phyloP scores from a whole-genome alignment of 2,113 vertebrate species.

The Gambusia holbrooki region DNA sequence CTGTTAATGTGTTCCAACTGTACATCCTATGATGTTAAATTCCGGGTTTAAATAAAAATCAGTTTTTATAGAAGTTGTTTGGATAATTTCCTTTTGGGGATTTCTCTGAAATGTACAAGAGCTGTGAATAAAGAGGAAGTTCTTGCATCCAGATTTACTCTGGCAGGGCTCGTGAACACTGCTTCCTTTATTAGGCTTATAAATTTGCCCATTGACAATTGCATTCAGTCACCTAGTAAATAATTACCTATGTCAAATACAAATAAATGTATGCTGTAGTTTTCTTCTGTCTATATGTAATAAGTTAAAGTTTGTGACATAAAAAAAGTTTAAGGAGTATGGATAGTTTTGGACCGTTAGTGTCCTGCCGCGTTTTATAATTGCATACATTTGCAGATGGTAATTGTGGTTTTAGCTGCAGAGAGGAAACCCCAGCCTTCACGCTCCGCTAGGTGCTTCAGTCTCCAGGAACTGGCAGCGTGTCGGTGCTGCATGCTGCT shows the following conservation, averaged over 20 bases:
- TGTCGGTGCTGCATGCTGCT: conserved; percentile 7
- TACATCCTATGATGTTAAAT: conserved; percentile 65
- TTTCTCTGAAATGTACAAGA: background rate
- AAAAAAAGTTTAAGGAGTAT: no score
- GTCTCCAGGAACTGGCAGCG: conserved; percentile 24
- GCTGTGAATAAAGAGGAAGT: background rate
- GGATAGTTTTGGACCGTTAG: no score
- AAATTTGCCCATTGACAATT: no score
- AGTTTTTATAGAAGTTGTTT: conserved; percentile 59
- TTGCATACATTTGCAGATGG: no score
- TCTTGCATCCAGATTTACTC: background rate
- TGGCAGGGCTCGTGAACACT: background rate
- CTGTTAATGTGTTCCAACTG: conserved; percentile 55
- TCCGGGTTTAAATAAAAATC: conserved; percentile 80
- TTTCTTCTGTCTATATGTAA: no score
- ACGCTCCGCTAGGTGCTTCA: conserved; percentile 38
- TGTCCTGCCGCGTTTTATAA: no score
- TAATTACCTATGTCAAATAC: no score
- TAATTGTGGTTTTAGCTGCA: background rate
- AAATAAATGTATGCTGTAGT: background rate
- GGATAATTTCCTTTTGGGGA: background rate
- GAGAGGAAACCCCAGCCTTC: conserved; percentile 33
- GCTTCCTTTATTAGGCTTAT: conserved; percentile 15
- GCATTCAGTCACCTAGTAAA: background rate
- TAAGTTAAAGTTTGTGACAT: no score